Evolutionary conservation across 1,140 invertebrate species (phyloP), one percentile per base, ranked within the genome.

Genomic region (Drosophila arizonae): DNA sequence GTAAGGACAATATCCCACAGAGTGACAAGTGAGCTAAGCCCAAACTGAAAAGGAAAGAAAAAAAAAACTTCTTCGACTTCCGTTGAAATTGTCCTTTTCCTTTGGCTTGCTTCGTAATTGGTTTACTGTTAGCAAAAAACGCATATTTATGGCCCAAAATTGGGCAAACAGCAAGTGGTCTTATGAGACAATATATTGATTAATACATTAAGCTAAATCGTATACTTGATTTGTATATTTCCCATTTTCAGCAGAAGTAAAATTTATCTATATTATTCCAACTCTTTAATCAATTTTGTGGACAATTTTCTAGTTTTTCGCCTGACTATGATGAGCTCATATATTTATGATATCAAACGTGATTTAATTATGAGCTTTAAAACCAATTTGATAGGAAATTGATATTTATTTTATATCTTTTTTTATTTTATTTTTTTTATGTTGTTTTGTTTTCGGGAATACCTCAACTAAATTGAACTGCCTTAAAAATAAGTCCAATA

Each of bases 311-410:
- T 11, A 26, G 24, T 9, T 50, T 50, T 46, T 21, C 10, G 41
- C 5, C n/a, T 3, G 28, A 54, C n/a, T 13, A 11, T 46, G 43
- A 60, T 46, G 57, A 60, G 43, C 43, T 60, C 43, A 60, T 33
- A 28, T 33, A 33, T 48, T 43, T 46, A 17, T 30, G 41, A 58
- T 46, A 30, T 10, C 39, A 28, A 21, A 39, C 11, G 4, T 51
- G 28, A 10, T 17, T 8, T 28, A 36, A 28, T 65, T 65, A 46
- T 26, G 33, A 46, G 70, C 70, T 72, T 72, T 55, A 68, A 72
- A 72, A 72, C 6, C 26, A 68, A 68, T 68, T 46, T 67, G 0
- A 46, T 21, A 21, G n/a, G 6, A 24, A 63, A 46, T 46, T 46
- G n/a, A 46, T n/a, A 17, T 17, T 15, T 63, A 52, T n/a, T 21